Evolutionary conservation across 2,113 vertebrate genomes (phyloP), one percentile per base, ranked within the genome.

Genomic region (Bucco capensis): DNA sequence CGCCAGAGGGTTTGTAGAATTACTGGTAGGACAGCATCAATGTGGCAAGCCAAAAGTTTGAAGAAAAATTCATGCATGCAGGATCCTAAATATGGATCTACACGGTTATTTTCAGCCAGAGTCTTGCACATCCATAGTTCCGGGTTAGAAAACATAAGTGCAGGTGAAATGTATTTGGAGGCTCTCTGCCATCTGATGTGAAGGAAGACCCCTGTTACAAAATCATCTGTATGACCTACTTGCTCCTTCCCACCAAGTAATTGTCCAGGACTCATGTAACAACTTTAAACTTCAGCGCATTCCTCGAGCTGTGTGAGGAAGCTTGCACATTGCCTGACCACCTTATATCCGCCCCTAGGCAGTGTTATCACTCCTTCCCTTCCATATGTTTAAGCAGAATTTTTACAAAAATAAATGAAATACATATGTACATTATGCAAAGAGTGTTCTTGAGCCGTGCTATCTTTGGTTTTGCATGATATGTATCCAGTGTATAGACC

Each of bases 361-460:
- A 96, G 88, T 95, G 95, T 96, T 96, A 96, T 96, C 95, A 95
- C 96, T 97, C 95, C 95, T 97, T 96, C 92, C 94, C 95, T 96
- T 96, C 96, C 95, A 97, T 96, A 97, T 96, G 95, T 87, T 96
- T 94, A 95, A 96, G 89, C 94, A 96, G 94, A 96, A 96, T 95
- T 96, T 95, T 88, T 95, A 96, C 92, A 96, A 96, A 97, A 97
- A 97, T 96, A 97, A 96, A 94, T 95, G 90, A 97, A 97, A 97
- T 96, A 95, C 96, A 96, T 97, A 96, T 97, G 96, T 95, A 96
- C 95, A 96, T 96, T 97, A 97, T 96, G 95, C 96, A 96, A 96
- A 97, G 93, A 94, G 96, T 96, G 96, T 96, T 96, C 96, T 96
- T 97, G 92, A 96, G 96, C 93, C 93, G 89, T 96, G 92, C 95